Base-by-base conservation (phyloP, 2,888 invertebrate genomes). In the Dusona sp. region DNA sequence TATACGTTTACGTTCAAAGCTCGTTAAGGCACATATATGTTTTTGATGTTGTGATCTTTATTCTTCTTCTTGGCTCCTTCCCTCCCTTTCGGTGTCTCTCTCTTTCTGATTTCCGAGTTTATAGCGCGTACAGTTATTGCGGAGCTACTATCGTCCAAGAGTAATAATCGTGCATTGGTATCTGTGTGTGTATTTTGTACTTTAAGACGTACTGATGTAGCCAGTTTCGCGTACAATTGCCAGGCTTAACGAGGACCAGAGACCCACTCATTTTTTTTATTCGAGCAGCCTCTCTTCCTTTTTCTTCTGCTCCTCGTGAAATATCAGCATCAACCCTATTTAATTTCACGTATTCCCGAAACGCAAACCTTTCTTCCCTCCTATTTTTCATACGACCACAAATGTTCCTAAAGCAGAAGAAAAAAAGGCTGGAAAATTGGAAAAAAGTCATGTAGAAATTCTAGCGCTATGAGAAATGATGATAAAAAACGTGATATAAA, bases 61-160 rank as follows among this genome's bases (percentile, higher is more conserved):
- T 22, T 48, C 54, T 22, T 36, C 61, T 42, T 22, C 61, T 29
- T 42, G 4, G 61, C 6, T n/a, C 29, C 13, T 61, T 11, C 25
- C 13, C 29, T 61, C 29, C 4, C 33, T 33, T 29, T 16, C 51
- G 11, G 54, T 67, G n/a, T 33, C 11, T 65, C 72, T 25, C 64
- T 79, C 70, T 48, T 70, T 64, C 64, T 70, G 79, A 84, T 84
- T 79, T 84, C 75, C 68, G 64, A 84, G 84, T 84, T 84, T 84
- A 80, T 70, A 75, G 79, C 64, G 42, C 74, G 33, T 33, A 9
- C 57, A 68, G 22, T 16, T 38, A 70, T 45, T 64, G 38, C 61
- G 38, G 33, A 61, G 13, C 25, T 22, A 72, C 33, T 51, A 61
- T 64, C 61, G 64, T 38, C 57, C 61, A 19, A 19, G 57, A 75